These are phyloP conservation scores for Cosmopolites sordidus DNA, from an alignment of 2,888 invertebrate species.

Conservation along the genomic window DNA sequence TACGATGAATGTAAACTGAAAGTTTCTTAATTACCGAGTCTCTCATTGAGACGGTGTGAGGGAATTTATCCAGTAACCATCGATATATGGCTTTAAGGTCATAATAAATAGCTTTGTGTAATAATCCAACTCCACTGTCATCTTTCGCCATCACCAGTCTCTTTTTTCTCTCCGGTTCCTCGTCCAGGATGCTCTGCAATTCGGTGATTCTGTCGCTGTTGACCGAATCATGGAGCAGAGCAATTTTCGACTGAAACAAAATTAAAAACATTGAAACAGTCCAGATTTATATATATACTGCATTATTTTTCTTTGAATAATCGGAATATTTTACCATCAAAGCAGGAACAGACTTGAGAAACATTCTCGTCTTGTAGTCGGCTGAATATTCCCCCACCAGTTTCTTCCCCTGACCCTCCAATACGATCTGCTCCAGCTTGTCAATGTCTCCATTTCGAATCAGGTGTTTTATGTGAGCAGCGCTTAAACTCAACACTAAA, in stretches of 20 bases:
- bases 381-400: conserved; percentile 61
- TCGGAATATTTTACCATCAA: conserved; percentile 59
- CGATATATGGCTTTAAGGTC: conserved; percentile 67
- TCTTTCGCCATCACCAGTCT: conserved; percentile 62
- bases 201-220: conserved; percentile 68
- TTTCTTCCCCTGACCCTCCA: conserved; percentile 65
- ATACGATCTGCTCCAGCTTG: conserved; percentile 61
- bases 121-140: conserved; percentile 64
- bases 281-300: no score
- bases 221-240: conserved; percentile 71
- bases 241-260: conserved; percentile 60
- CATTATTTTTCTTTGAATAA: no score
- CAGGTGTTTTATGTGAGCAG: conserved; percentile 54
- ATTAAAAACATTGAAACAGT: background rate
- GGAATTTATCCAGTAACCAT: conserved; percentile 67
- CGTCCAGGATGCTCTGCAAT: conserved; percentile 54
- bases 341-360: conserved; percentile 62
- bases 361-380: conserved; percentile 59
- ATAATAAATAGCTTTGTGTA: conserved; percentile 78
- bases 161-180: conserved; percentile 50
- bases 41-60: conserved; percentile 60
- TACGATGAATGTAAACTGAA: no score
- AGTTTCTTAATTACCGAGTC: conserved; percentile 66
- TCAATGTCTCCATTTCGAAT: conserved; percentile 60
- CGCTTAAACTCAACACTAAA: conserved; percentile 52